phyloP scores from a whole-genome alignment of 2,113 vertebrate species.

The Rhegmatorhina hoffmannsi region DNA sequence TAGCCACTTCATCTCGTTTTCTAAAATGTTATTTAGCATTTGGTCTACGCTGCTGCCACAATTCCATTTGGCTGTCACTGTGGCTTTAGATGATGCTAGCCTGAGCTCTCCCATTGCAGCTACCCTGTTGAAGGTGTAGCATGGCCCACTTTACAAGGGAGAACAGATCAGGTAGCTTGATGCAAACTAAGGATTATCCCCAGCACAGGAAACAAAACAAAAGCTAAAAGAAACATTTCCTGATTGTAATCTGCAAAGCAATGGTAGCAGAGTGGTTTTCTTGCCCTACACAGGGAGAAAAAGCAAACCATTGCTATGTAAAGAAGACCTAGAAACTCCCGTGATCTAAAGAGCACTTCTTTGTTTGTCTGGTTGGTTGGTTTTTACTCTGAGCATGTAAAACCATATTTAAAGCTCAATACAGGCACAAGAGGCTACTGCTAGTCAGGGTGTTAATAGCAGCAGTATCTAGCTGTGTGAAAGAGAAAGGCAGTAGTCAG shows the following conservation, averaged over 20 bases:
- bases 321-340: background rate
- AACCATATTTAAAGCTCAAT: background rate
- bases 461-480: background rate
- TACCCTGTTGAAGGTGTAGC: background rate
- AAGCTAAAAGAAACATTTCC: background rate
- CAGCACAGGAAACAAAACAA: background rate
- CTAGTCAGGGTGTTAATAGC: background rate
- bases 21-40: slow-evolving; percentile 1
- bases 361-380: background rate
- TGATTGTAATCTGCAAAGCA: background rate
- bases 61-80: background rate
- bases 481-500: background rate
- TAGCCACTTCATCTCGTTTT: background rate
- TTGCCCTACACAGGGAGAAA: background rate
- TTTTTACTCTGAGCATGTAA: background rate
- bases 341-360: background rate
- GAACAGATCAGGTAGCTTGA: background rate
- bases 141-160: background rate
- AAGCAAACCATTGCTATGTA: background rate
- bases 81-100: background rate
- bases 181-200: background rate
- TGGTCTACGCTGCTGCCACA: background rate
- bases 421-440: background rate
- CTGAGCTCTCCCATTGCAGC: background rate
- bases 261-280: background rate